Base-by-base conservation (phyloP, 1,140 invertebrate genomes). In the Acromyrmex heyeri region DNA sequence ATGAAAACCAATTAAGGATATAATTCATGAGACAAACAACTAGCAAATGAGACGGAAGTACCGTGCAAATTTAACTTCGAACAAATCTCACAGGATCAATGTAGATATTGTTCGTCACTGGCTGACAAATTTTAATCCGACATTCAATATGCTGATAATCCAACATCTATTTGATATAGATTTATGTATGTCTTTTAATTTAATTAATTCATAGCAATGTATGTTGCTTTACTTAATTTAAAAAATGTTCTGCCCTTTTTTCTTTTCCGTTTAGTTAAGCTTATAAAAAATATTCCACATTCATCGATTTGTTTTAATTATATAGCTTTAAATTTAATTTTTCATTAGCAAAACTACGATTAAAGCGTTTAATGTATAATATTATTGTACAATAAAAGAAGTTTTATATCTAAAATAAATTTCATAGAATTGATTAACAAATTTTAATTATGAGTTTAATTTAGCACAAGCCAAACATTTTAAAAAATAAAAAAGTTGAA, bases 71-170 rank as follows among this genome's bases (percentile, higher is more conserved):
- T 24, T 75, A 61, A 48, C 14, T 82, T 82, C 34, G 61, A 75
- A 48, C 14, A 61, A 8, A 44, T 72, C 16, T 61, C 21, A 14
- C 16, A 38, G 14, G 1, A 48, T 73, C 38, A 44, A 30, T 14
- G 4, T 14, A 73, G 59, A 50, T 62, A 75, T 73, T 3, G 2
- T 30, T 61, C 14, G 10, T 5, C 14, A 34, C 8, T 5, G 8
- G n/a, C 34, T 16, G 21, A n/a, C 30, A 44, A 27, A 72, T 82
- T 59, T 82, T 73, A 82, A 79, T 82, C 53, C 21, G 27, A 82
- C 61, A 82, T 34, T 6, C 38, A 24, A 53, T 53, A 53, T 53
- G 14, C 48, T 18, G 21, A 73, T 73, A 83, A 83, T 82, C 24
- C 16, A 21, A 72, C 38, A 30, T 24, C 38, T 83, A 44, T 62